These are phyloP conservation scores for Musca vetustissima DNA, from an alignment of 1,140 invertebrate genomes.

Conservation along the genomic window DNA sequence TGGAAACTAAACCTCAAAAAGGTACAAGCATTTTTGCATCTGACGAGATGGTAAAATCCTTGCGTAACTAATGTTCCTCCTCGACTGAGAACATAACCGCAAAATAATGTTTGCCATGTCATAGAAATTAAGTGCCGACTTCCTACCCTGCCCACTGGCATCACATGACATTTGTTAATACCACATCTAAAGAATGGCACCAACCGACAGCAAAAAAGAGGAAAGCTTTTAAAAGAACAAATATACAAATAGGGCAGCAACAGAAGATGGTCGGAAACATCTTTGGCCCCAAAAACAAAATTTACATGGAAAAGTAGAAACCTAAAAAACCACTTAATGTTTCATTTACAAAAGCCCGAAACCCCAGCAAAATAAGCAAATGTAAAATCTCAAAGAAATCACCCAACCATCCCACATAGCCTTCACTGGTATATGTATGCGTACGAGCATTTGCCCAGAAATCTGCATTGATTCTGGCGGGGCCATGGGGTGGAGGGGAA, in stretches of 20 bases:
- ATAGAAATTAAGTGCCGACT: conserved; percentile 21
- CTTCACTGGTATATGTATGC: no score
- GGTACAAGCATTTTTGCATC: no score
- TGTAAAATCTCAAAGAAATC: no score
- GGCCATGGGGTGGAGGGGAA: no score
- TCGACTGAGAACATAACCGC: no score
- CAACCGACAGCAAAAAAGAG: neutral
- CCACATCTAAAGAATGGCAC: neutral
- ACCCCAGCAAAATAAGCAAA: neutral
- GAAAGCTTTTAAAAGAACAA: conserved; percentile 7
- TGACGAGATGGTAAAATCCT: no score
- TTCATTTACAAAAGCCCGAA: conserved; percentile 8
- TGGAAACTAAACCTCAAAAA: no score
- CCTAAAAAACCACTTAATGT: conserved; percentile 23
- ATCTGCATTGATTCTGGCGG: no score
- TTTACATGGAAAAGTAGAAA: conserved; percentile 18
- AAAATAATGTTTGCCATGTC: conserved; percentile 15
- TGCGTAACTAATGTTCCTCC: no score
- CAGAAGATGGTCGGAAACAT: neutral
- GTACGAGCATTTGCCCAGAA: no score
- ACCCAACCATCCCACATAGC: no score
- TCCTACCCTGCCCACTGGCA: neutral
- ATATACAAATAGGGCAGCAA: neutral
- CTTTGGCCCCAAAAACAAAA: neutral
- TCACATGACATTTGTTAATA: neutral